Conservation (phyloP, 2,113 vertebrate genomes). For the Lasiurus borealis region DNA sequence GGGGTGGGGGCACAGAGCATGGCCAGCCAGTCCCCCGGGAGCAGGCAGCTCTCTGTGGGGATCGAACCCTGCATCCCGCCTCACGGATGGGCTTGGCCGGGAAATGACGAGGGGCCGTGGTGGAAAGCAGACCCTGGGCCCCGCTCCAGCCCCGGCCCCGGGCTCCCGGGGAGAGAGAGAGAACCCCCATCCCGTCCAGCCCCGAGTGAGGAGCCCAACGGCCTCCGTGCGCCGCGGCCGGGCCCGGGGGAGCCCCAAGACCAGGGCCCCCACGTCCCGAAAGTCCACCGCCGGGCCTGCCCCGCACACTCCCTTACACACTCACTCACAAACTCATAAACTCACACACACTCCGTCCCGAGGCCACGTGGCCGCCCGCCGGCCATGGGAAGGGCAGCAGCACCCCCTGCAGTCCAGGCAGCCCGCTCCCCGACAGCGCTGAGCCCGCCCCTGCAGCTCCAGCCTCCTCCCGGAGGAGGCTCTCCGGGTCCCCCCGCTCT, state of each 20-base stretch:
- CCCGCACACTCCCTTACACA: background rate
- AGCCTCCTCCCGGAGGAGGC: too few relatives aligned
- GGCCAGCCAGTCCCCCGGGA: too few relatives aligned
- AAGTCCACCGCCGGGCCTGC: background rate
- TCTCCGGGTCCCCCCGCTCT: too few relatives aligned
- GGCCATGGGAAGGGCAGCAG: background rate
- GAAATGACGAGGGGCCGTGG: background rate
- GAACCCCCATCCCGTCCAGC: background rate
- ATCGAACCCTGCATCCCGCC: too few relatives aligned
- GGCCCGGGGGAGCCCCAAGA: background rate
- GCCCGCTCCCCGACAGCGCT: background rate
- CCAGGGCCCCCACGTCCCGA: too few relatives aligned
- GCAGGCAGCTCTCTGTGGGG: too few relatives aligned
- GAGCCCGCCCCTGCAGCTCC: background rate
- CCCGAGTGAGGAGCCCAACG: background rate
- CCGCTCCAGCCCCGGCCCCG: too few relatives aligned
- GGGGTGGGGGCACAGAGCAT: too few relatives aligned
- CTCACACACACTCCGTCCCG: background rate
- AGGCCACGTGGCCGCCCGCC: background rate
- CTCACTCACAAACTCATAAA: too few relatives aligned
- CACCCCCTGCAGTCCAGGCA: background rate
- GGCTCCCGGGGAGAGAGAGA: background rate
- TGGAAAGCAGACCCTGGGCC: background rate
- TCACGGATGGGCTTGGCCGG: too few relatives aligned
- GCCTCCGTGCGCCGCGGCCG: background rate